These are phyloP conservation scores for Heteromormyrus szaboi DNA, from an alignment of 2,797 vertebrate species.

Conservation along the genomic window DNA sequence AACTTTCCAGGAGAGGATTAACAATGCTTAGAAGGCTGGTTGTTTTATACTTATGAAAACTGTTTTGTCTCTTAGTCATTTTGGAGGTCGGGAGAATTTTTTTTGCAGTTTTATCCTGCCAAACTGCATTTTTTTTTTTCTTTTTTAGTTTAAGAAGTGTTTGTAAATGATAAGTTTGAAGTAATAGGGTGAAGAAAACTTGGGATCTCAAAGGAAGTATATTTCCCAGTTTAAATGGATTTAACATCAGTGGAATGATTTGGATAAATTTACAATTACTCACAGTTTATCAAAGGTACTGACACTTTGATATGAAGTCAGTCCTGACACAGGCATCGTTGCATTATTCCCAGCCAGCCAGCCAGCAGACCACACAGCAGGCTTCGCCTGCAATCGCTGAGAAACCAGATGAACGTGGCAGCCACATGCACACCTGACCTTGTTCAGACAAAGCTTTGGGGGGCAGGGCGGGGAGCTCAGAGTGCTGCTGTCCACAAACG, in stretches of 20 bases:
- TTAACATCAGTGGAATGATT: not conserved
- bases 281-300: not conserved
- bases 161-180: constrained; percentile 1
- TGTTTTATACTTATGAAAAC: not conserved
- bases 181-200: not conserved
- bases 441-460: not conserved
- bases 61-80: not conserved
- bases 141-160: not conserved
- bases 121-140: not conserved
- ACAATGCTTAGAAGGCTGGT: not conserved
- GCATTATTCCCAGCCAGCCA: not conserved
- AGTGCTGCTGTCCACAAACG: not conserved
- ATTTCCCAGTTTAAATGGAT: not conserved
- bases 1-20: not conserved
- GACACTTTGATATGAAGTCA: not conserved
- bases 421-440: not conserved
- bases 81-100: not conserved
- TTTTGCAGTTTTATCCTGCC: not conserved
- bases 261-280: not conserved
- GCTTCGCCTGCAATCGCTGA: not conserved
- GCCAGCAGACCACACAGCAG: not conserved
- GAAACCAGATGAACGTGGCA: not conserved
- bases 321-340: not conserved
- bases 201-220: not conserved
- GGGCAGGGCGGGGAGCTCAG: not conserved